Evolutionary conservation across 2,113 vertebrate genomes (phyloP), one percentile per base, ranked within the genome.

Genomic region (Tupaia tana): DNA sequence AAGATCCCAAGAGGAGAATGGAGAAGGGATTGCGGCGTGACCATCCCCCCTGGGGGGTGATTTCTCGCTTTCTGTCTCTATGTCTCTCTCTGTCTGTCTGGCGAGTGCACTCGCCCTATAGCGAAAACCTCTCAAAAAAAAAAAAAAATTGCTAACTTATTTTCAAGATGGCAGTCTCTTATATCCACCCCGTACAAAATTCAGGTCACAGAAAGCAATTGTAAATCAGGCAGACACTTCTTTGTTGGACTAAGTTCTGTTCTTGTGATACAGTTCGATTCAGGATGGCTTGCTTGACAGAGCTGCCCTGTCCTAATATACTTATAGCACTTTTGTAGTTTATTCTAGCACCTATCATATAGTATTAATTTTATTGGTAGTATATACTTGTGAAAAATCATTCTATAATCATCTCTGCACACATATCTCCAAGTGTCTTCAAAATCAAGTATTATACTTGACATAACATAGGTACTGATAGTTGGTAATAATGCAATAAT

Each of bases 191-290:
- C 67, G 9, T 66, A 69, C 18, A 59, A 95, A 92, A 81, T 43
- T 95, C 29, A 95, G 24, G 24, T 83, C 63, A 86, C 22, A 82
- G 63, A 87, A 95, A 84, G 15, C 15, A 70, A 11, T 34, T 95
- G 10, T 79, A 67, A 58, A 24, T 73, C 56, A 81, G 9, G 84
- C 19, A 89, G 64, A 61, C 52, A 74, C 29, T 74, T 58, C 25
- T 29, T 90, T 59, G 1, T 63, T 63, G n/a, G 69, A n/a, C 13
- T 74, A 61, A 56, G 27, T 58, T 77, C n/a, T 74, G 6, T 73
- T 69, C 34, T 86, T 67, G 13, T 61, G 22, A 69, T 54, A 29
- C 67, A 70, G 13, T 56, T 12, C 54, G 59, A 61, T 61, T 74
- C 25, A 34, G 58, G 9, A 43, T 61, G 31, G 12, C 27, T 71